These are phyloP conservation scores for Aphelenchoides besseyi DNA, from an alignment of 1,140 invertebrate genomes.

Conservation along the genomic window DNA sequence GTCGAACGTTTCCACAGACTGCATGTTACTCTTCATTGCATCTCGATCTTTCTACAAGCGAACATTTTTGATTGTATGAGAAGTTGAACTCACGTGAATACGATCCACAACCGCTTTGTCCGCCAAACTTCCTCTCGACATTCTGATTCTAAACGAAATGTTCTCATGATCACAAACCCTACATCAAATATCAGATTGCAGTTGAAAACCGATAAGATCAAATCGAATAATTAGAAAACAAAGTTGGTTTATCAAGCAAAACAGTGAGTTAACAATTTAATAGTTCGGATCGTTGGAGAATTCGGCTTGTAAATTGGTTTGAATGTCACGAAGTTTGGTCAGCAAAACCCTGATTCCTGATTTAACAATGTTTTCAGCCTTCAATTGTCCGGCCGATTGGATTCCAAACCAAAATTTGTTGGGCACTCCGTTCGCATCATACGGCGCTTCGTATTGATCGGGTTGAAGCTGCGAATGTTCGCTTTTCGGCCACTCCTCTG, in stretches of 20 bases:
- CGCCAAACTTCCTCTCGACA: constrained; percentile 15
- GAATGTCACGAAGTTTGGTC: constrained; percentile 44
- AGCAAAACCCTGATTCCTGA: constrained; percentile 66
- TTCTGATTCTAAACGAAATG: neutral
- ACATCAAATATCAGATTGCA: neutral
- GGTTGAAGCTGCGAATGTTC: constrained; percentile 90
- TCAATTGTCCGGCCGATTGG: constrained; percentile 85
- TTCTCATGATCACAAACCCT: neutral
- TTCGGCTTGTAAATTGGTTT: constrained; percentile 36
- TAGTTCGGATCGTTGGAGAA: constrained; percentile 19
- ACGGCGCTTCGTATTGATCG: constrained; percentile 83
- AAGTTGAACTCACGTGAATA: constrained; percentile 8
- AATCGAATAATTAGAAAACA: constrained; percentile 3
- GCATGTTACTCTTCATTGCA: constrained; percentile 27
- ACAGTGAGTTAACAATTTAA: neutral
- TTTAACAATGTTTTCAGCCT: constrained; percentile 92
- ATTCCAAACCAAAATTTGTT: constrained; percentile 97
- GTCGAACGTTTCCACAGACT: constrained; percentile 73
- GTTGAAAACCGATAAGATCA: neutral
- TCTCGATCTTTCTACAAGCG: constrained; percentile 72
- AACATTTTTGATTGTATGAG: too few species aligned
- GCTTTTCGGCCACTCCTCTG: constrained; percentile 98
- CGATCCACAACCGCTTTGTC: constrained; percentile 22
- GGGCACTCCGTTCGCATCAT: constrained; percentile 85
- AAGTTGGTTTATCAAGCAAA: neutral